Conservation (phyloP, 2,113 vertebrate species). For the Gila orcuttii region DNA sequence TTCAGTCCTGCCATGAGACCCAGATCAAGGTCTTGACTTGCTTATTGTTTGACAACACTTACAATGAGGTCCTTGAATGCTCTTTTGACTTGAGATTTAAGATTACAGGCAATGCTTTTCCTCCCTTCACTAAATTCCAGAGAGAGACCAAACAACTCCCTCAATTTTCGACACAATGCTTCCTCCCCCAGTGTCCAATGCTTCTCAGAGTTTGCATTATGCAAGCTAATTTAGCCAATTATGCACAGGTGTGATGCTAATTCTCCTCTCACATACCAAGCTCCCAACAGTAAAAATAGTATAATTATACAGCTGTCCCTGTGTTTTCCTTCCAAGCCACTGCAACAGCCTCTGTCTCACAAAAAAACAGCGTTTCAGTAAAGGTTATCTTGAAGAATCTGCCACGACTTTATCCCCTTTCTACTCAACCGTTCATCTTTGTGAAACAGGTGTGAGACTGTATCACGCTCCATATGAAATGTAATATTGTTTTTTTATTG, state of each 20-base stretch:
- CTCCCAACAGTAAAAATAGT: slow-evolving; percentile 81
- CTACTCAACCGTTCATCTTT: slow-evolving; percentile 43
- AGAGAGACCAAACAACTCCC: slow-evolving; percentile 67
- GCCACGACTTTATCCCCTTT: slow-evolving; percentile 48
- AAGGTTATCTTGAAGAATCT: slow-evolving; percentile 45
- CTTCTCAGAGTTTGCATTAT: slow-evolving; percentile 74
- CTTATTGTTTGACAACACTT: slow-evolving; percentile 62
- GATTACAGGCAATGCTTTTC: slow-evolving; percentile 55
- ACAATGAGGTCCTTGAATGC: slow-evolving; percentile 53
- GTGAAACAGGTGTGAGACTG: slow-evolving; percentile 30
- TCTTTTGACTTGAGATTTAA: slow-evolving; percentile 52
- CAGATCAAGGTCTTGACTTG: slow-evolving; percentile 46
- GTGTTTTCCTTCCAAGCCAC: slow-evolving; percentile 67
- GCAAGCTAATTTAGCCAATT: slow-evolving; percentile 83
- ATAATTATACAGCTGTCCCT: slow-evolving; percentile 81
- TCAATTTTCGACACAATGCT: slow-evolving; percentile 60
- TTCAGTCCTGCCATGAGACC: slow-evolving; percentile 9
- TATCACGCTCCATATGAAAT: slow-evolving; percentile 30
- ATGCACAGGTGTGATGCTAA: slow-evolving; percentile 84
- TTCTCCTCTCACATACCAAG: slow-evolving; percentile 74
- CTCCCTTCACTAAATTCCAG: slow-evolving; percentile 65
- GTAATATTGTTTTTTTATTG: neutral
- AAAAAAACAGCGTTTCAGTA: slow-evolving; percentile 47
- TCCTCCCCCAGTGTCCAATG: slow-evolving; percentile 68
- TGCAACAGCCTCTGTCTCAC: slow-evolving; percentile 55